phyloP scores from a whole-genome alignment of 2,113 vertebrate genomes.

The Nothobranchius kuhntae region DNA sequence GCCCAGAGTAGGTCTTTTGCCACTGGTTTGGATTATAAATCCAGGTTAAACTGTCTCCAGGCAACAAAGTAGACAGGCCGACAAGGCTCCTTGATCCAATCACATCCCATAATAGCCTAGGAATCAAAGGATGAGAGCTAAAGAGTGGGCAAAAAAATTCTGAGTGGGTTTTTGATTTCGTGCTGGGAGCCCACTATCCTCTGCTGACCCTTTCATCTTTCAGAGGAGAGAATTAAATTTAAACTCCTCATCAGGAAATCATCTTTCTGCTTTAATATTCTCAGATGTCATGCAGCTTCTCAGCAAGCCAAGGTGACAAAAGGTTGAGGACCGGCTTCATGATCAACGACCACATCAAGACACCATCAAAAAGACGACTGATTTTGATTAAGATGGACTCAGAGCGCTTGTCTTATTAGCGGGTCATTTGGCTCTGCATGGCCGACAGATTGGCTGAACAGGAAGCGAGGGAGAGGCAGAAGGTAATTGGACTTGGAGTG shows the following conservation, averaged over 20 bases:
- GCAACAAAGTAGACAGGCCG: neutral
- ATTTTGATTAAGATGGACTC: slow-evolving; percentile 54
- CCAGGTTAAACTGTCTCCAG: neutral
- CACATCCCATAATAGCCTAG: slow-evolving; percentile 28
- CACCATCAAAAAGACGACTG: neutral
- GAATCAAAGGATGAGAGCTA: slow-evolving; percentile 15
- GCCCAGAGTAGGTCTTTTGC: too few species aligned
- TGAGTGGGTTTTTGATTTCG: slow-evolving; percentile 41
- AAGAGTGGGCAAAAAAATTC: neutral
- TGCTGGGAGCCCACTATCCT: slow-evolving; percentile 9
- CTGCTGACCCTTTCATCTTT: slow-evolving; percentile 6
- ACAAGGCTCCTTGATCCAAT: slow-evolving; percentile 23
- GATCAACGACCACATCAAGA: slow-evolving; percentile 8
- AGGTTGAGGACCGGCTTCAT: slow-evolving; percentile 18
- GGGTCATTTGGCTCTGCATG: slow-evolving; percentile 43
- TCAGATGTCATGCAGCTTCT: slow-evolving; percentile 4
- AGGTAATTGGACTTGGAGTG: slow-evolving; percentile 49
- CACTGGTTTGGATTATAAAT: neutral
- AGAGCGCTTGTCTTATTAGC: slow-evolving; percentile 51
- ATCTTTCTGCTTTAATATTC: slow-evolving; percentile 31
- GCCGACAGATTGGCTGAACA: slow-evolving; percentile 53
- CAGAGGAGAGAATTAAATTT: slow-evolving; percentile 30
- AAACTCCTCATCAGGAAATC: slow-evolving; percentile 21
- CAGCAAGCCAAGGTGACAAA: slow-evolving; percentile 1
- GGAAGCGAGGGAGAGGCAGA: slow-evolving; percentile 53